These are phyloP conservation scores for Tursiops truncatus DNA, from an alignment of 2,113 vertebrate species.

Conservation along the genomic window DNA sequence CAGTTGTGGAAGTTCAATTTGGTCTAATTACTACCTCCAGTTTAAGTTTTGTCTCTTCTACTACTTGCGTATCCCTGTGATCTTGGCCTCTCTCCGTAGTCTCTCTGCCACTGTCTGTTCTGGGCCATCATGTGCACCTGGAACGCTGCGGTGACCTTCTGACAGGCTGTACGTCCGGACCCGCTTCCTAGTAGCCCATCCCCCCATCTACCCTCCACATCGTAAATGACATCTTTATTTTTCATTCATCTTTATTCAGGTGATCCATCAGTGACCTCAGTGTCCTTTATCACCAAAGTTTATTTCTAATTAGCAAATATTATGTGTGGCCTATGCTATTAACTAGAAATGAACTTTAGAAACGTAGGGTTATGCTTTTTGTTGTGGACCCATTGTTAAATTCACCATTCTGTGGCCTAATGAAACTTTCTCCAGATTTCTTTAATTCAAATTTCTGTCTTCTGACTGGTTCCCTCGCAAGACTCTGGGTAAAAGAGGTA, in stretches of 20 bases:
- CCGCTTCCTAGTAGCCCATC: rapidly evolving
- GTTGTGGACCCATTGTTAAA: not conserved
- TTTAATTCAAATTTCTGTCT: not conserved
- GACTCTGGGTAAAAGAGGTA: not conserved
- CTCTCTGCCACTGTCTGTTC: not conserved
- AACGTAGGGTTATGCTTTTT: not conserved
- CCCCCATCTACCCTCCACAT: not conserved
- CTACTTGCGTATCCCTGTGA: not conserved
- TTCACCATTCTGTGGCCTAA: not conserved
- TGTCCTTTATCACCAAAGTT: not conserved
- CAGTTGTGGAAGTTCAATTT: not conserved
- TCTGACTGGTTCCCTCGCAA: not conserved
- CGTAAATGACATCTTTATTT: not conserved
- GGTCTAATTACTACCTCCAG: not conserved
- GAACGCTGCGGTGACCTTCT: not conserved
- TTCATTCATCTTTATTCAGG: not conserved
- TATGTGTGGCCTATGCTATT: not conserved
- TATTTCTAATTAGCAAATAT: not conserved
- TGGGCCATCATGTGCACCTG: not conserved
- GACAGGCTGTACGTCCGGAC: not conserved
- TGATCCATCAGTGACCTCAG: not conserved
- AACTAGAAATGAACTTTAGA: not conserved
- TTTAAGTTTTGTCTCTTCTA: not conserved
- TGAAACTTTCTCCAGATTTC: not conserved
- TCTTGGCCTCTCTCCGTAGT: not conserved